phyloP scores from a whole-genome alignment of 2,888 invertebrate genomes.

The Cyclophora albipunctata region DNA sequence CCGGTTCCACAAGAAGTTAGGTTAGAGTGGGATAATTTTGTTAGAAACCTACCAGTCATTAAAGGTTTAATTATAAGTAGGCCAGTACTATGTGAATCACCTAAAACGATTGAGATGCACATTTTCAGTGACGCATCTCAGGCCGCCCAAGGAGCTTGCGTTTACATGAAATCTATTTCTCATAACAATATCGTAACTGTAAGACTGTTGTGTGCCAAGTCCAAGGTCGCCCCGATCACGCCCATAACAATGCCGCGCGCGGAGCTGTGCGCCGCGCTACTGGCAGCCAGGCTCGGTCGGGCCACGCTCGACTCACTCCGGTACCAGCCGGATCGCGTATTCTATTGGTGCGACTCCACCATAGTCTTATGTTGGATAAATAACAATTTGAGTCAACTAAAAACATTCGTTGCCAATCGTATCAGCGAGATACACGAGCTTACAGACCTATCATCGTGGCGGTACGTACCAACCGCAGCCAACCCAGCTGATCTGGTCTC shows the following conservation, averaged over 20 bases:
- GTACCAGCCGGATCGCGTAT: neutral
- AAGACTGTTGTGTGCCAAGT: constrained; percentile 16
- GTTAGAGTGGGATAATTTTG: neutral
- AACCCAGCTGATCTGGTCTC: constrained; percentile 7
- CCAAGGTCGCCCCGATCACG: constrained; percentile 16
- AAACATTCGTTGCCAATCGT: constrained; percentile 15
- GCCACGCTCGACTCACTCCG: neutral
- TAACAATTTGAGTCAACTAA: constrained; percentile 1
- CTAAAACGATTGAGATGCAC: neutral
- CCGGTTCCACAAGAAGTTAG: neutral
- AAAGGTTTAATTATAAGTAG: neutral
- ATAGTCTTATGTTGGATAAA: constrained; percentile 12
- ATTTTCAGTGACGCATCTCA: constrained; percentile 1
- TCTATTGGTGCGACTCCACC: constrained; percentile 14
- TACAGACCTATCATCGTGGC: constrained; percentile 5
- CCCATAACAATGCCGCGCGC: constrained; percentile 16
- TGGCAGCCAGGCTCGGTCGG: constrained; percentile 3
- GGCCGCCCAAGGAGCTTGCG: constrained; percentile 1
- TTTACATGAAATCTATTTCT: neutral
- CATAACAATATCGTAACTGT: neutral
- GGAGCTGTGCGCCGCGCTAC: constrained; percentile 17
- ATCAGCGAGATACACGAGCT: constrained; percentile 9
- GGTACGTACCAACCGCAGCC: neutral
- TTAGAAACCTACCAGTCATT: neutral
- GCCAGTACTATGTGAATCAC: neutral